Base-by-base conservation (phyloP, 1,140 invertebrate species). In the Drosophila sp. region DNA sequence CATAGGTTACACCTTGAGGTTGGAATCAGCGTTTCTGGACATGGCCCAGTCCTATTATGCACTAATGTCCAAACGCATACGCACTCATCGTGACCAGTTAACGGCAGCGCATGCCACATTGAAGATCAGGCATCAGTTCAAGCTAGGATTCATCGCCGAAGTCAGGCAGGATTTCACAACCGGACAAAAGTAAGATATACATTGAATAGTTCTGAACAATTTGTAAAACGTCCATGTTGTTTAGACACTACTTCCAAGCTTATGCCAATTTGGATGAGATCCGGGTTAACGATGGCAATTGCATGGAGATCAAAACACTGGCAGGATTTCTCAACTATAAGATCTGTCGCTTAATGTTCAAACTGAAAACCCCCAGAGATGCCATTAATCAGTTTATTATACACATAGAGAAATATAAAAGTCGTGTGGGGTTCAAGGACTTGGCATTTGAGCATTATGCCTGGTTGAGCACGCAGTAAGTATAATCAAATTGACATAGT, bases 241-340 rank as follows among this genome's bases (percentile, higher is more conserved):
- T 10, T 83, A 98, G 97, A 78, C 97, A 99, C 92, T 99, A 99
- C 91, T 95, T 96, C 71, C 96, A 98, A 92, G 96, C 98, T 0
- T 99, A 99, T 92, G 96, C 95, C 64, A 96, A 97, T 92, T 93
- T 99, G 70, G 92, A 97, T 66, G 97, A 99, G 86, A 95, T 98
- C 60, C 94, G 96, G 71, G 95, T 97, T 85, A 95, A 96, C 33
- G 98, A 99, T 90, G 96, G 96, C 4, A 99, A 99, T 93, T 94
- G 97, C 44, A 93, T 98, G 90, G 98, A 99, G 93, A 95, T 99
- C 4, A 97, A 98, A 93, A 97, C 96, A 30, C 94, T 99, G n/a
- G 98, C 97, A 62, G 97, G 98, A 7, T 97, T 98, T 79, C 95
- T 99, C 17, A 99, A 97, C 92, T 99, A 98, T 90, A 99, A 99